Evolutionary conservation across 2,113 vertebrate species (phyloP), one percentile per base, ranked within the genome.

Genomic region (Condylura cristata): DNA sequence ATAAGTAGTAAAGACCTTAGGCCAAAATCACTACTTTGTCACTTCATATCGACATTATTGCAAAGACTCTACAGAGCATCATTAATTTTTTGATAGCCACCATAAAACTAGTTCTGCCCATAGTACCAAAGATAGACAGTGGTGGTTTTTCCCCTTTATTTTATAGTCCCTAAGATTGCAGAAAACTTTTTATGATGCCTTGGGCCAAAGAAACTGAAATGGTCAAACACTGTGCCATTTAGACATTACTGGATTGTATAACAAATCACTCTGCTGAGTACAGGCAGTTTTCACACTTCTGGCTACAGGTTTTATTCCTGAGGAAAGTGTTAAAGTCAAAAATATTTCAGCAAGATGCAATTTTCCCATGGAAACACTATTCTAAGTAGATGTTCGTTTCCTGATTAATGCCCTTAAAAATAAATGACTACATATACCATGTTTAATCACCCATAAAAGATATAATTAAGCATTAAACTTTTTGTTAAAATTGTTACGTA

Each of bases 251-350:
- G 14, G 63, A 30, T 83, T 32, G 53, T 24, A 30, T 37, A 37
- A 75, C 34, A 78, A 89, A 94, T 66, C 58, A 41, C 81, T 74
- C 93, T 46, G 51, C 74, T 72, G 66, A 81, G 46, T 18, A 79
- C n/a, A 86, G 48, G 48, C 51, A 53, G 89, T 65, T 58, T 93
- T 95, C 80, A 60, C 88, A 92, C 92, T 89, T 90, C 71, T 53
- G 37, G 65, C 89, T 79, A 74, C 63, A 93, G 30, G 56, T 79
- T 91, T 93, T 74, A 65, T 76, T 95, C 56, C 58, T 70, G n/a
- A 87, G 46, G 34, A 90, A 90, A 79, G 72, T 22, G 78, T 85
- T 79, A 20, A 82, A 92, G 68, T 79, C 9, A 74, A 89, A 90
- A 86, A 65, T 48, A 70, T 88, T 89, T 85, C 85, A 53, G 56